Evolutionary conservation across 2,888 invertebrate genomes (phyloP).

Genomic region (Plutella xylostella): DNA sequence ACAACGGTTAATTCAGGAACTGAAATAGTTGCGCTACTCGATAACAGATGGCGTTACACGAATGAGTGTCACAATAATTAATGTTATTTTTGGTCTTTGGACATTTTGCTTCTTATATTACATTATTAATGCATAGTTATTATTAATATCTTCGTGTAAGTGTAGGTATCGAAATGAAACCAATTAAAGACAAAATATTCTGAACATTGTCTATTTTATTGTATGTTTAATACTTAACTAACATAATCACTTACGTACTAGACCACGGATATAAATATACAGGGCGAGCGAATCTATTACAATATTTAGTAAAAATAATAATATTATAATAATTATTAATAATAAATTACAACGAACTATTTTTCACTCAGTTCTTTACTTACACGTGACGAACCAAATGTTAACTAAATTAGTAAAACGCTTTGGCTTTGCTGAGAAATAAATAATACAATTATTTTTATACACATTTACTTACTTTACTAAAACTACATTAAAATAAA

Average conservation of each 20-base stretch:
- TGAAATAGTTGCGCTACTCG: slow-evolving; percentile 4
- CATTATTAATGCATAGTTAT: too few species aligned
- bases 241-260: slow-evolving; percentile 33
- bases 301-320: slow-evolving; percentile 24
- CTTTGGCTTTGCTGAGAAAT: slow-evolving; percentile 12
- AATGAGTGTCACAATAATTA: too few species aligned
- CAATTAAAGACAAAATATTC: too few species aligned
- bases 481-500: slow-evolving; percentile 1
- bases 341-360: slow-evolving; percentile 19
- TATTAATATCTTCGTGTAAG: too few species aligned
- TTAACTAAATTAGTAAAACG: slow-evolving; percentile 15
- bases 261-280: slow-evolving; percentile 38
- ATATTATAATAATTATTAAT: slow-evolving; percentile 14
- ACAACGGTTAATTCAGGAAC: too few species aligned
- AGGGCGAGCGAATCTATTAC: slow-evolving; percentile 27
- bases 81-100: too few species aligned
- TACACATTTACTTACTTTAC: background rate
- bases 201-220: slow-evolving; percentile 67
- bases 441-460: slow-evolving; percentile 7
- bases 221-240: slow-evolving; percentile 58
- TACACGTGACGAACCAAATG: slow-evolving; percentile 16
- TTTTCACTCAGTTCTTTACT: slow-evolving; percentile 42
- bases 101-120: too few species aligned
- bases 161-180: too few species aligned
- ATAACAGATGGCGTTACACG: slow-evolving; percentile 7